Percentiles rank a stretch among this genome's conserved stretches.
These are phyloP conservation scores for Strix uralensis DNA, from an alignment of 2,113 vertebrate genomes.

Conservation along the genomic window DNA sequence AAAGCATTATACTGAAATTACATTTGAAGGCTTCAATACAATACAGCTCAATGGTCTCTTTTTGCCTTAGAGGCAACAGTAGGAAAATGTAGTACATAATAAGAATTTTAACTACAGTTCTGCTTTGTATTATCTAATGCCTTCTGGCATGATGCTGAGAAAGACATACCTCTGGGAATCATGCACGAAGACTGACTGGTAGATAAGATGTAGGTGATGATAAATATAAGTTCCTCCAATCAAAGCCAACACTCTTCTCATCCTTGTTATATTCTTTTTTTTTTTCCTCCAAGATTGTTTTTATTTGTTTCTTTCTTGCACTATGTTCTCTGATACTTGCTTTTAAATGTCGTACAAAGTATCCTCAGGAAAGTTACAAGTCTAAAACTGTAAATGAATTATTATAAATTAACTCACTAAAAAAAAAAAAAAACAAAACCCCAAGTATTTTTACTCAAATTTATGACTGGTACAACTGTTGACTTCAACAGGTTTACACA, in stretches of 20 bases:
- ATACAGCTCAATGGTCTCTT: neutral
- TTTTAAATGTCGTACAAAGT: neutral
- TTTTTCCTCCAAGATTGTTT: neutral
- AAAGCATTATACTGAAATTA: slow-evolving; percentile 25
- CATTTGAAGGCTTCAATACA: slow-evolving; percentile 37
- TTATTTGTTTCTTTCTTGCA: neutral
- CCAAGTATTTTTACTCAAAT: neutral
- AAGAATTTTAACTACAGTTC: slow-evolving; percentile 42
- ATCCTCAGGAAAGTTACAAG: neutral
- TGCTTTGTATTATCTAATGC: slow-evolving; percentile 13
- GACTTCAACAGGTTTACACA: neutral
- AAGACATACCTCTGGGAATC: neutral
- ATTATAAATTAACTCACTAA: neutral
- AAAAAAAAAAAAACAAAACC: too few relatives aligned
- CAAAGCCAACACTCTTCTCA: neutral
- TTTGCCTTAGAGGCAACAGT: slow-evolving; percentile 37
- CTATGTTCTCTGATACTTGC: neutral
- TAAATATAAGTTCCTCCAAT: neutral
- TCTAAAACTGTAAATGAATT: neutral
- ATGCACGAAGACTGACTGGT: neutral
- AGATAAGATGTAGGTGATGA: neutral
- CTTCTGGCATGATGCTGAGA: neutral
- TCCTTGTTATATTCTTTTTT: neutral
- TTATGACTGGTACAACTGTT: neutral
- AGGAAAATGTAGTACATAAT: neutral